These are phyloP conservation scores for Synanthedon vespiformis DNA, from an alignment of 2,888 invertebrate genomes.

Conservation along the genomic window DNA sequence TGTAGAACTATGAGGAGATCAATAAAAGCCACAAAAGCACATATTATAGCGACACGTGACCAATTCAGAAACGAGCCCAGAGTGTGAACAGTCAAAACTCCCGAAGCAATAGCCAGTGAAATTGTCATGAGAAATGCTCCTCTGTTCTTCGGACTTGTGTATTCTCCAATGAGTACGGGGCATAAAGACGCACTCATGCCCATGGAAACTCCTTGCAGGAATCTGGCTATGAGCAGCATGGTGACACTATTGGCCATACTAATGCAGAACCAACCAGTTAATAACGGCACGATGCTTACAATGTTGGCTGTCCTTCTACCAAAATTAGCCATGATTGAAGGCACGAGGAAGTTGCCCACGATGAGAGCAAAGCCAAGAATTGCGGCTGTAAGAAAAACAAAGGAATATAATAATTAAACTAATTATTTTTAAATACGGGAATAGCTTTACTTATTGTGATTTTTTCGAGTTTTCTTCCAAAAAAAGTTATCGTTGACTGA, in stretches of 20 bases:
- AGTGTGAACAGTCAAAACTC: constrained; percentile 68
- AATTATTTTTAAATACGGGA: too few species aligned
- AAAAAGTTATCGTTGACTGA: too few species aligned
- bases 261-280: constrained; percentile 63
- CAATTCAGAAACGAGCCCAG: constrained; percentile 71
- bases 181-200: constrained; percentile 62
- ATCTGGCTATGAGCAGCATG: constrained; percentile 29
- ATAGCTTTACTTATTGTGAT: too few species aligned
- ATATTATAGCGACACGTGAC: constrained; percentile 61
- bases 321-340: constrained; percentile 52
- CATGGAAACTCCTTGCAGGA: constrained; percentile 52
- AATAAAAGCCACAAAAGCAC: constrained; percentile 45
- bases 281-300: constrained; percentile 45
- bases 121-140: constrained; percentile 69
- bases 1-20: constrained; percentile 40
- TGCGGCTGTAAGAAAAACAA: constrained; percentile 24
- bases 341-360: constrained; percentile 28
- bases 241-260: constrained; percentile 34
- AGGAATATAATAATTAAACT: too few species aligned
- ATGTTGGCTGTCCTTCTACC: constrained; percentile 63
- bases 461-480: too few species aligned
- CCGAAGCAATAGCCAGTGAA: constrained; percentile 65
- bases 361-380: constrained; percentile 31
- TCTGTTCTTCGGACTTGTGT: constrained; percentile 65
- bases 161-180: constrained; percentile 65